Percentiles rank a stretch among this genome's conserved stretches.
Evolutionary conservation across 1,140 invertebrate species (phyloP).

Genomic region (Mycetomoellerius zeteki): DNA sequence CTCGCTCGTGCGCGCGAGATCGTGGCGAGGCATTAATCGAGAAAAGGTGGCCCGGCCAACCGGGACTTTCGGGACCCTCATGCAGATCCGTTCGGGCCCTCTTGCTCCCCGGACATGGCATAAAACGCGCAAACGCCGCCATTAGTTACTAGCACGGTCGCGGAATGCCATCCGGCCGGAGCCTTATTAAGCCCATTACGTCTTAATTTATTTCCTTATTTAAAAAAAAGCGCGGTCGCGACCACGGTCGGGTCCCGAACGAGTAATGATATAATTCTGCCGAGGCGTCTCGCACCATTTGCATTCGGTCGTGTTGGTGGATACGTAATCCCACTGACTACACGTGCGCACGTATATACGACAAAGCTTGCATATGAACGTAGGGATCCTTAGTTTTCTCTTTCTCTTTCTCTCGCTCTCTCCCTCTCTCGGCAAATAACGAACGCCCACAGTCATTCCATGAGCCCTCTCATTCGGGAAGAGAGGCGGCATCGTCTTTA

Average conservation of each 20-base stretch:
- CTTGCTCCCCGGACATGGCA: constrained; percentile 51
- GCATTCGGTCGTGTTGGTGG: constrained; percentile 66
- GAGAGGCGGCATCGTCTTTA: constrained; percentile 35
- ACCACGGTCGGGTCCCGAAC: neutral
- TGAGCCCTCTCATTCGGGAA: constrained; percentile 29
- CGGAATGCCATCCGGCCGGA: constrained; percentile 73
- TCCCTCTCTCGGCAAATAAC: constrained; percentile 55
- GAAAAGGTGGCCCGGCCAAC: neutral
- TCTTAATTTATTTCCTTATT: constrained; percentile 77
- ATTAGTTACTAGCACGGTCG: constrained; percentile 74
- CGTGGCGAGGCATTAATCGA: constrained; percentile 30
- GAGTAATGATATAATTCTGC: constrained; percentile 75
- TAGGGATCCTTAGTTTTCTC: constrained; percentile 12
- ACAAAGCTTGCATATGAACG: constrained; percentile 51
- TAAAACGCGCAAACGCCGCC: constrained; percentile 73
- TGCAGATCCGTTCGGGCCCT: neutral
- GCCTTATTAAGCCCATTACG: constrained; percentile 76
- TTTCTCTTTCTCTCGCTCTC: neutral
- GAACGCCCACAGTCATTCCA: constrained; percentile 67
- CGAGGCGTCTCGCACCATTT: constrained; percentile 64
- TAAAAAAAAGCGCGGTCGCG: constrained; percentile 57
- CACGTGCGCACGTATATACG: neutral
- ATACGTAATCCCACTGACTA: constrained; percentile 45
- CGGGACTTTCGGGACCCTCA: constrained; percentile 59
- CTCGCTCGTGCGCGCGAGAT: constrained; percentile 19